phyloP scores from a whole-genome alignment of 2,797 vertebrate genomes.

The Brotula barbata region DNA sequence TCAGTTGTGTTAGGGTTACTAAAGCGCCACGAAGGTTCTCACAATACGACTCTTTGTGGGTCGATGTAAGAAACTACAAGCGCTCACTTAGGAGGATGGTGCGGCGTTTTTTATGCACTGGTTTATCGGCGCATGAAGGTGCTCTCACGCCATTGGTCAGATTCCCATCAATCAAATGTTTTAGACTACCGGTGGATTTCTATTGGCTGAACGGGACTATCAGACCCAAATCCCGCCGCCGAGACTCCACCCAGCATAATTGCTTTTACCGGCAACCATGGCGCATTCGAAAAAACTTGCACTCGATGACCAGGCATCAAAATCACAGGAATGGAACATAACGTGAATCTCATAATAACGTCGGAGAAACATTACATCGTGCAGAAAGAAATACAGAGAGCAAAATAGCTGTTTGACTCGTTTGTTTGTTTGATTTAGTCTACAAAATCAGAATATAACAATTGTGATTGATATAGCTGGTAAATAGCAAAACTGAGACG shows the following conservation, averaged over 20 bases:
- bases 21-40: constrained; percentile 60
- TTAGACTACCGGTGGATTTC: neutral
- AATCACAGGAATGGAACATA: no score
- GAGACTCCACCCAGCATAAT: constrained; percentile 75
- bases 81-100: constrained; percentile 17
- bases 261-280: no score
- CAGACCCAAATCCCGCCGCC: constrained; percentile 25
- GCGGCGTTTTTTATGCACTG: constrained; percentile 59
- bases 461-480: no score
- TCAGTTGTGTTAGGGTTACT: constrained; percentile 11
- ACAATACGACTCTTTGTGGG: constrained; percentile 75
- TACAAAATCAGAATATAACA: no score
- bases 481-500: no score
- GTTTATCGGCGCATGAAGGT: constrained; percentile 26
- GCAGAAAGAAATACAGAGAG: no score
- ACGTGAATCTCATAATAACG: no score
- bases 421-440: no score
- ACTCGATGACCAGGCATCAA: no score
- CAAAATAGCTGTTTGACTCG: no score
- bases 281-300: no score
- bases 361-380: no score
- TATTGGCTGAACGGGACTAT: constrained; percentile 54
- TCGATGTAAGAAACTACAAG: constrained; percentile 78
- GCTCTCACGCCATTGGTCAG: constrained; percentile 59
- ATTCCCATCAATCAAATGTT: constrained; percentile 7